phyloP scores from a whole-genome alignment of 2,888 invertebrate genomes.

The Caenorhabditis sp. region DNA sequence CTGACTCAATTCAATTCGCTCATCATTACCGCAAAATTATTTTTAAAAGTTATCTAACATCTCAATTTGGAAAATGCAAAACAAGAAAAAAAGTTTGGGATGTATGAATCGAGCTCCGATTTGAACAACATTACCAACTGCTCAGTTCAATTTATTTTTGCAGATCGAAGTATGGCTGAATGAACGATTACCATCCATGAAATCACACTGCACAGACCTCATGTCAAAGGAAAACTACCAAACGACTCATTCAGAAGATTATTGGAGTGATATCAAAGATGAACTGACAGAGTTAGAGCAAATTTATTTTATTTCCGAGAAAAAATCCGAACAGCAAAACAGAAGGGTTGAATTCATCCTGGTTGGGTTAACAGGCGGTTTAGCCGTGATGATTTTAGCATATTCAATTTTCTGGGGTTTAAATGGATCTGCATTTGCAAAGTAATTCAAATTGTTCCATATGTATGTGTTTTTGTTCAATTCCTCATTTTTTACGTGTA shows the following conservation, averaged over 20 bases:
- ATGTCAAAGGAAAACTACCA: too few relatives aligned
- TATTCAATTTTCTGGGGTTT: slow-evolving; percentile 60
- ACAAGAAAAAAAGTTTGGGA: neutral
- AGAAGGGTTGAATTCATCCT: slow-evolving; percentile 36
- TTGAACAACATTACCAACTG: too few relatives aligned
- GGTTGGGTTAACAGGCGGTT: slow-evolving; percentile 51
- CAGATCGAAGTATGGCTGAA: slow-evolving; percentile 36
- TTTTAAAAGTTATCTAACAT: too few relatives aligned
- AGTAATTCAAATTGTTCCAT: slow-evolving; percentile 9
- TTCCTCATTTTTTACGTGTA: neutral
- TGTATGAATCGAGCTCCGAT: neutral
- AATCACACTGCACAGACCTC: too few relatives aligned
- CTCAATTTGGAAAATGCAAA: neutral
- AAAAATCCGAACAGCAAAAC: slow-evolving; percentile 35
- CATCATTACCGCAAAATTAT: too few relatives aligned
- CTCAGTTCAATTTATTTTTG: too few relatives aligned
- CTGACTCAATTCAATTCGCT: too few relatives aligned
- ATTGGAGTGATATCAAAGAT: slow-evolving; percentile 42
- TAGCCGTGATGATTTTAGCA: slow-evolving; percentile 53
- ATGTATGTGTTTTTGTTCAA: neutral
- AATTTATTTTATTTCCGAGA: slow-evolving; percentile 39
- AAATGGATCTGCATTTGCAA: slow-evolving; percentile 53
- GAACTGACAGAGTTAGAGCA: slow-evolving; percentile 50
- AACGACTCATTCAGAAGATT: too few relatives aligned
- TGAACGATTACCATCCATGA: slow-evolving; percentile 18